Evolutionary conservation across 2,888 invertebrate genomes (phyloP).

Genomic region (Serrognathus titanus): DNA sequence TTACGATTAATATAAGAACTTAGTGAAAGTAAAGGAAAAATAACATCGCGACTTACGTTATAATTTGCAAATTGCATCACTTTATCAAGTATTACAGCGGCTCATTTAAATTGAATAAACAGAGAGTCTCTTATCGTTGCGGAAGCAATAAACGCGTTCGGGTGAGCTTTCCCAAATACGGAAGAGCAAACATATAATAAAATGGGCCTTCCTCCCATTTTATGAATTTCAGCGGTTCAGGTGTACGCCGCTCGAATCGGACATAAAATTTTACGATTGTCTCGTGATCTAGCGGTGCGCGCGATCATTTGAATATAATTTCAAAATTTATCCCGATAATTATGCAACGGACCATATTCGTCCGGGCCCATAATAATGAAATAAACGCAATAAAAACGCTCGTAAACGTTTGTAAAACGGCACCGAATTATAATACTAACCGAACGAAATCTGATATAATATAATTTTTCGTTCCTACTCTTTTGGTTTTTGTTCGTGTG

Average conservation of each 20-base stretch:
- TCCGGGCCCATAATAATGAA: background rate
- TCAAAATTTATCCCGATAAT: slow-evolving; percentile 7
- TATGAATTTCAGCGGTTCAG: background rate
- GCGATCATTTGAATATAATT: slow-evolving; percentile 7
- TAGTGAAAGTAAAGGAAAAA: no score
- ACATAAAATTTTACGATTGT: background rate
- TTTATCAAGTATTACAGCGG: background rate
- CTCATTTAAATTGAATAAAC: background rate
- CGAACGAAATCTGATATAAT: no score
- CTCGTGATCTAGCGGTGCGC: background rate
- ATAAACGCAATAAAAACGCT: no score
- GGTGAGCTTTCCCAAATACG: background rate
- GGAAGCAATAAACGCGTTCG: background rate
- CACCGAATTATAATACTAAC: background rate
- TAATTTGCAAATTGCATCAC: no score
- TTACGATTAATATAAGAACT: no score
- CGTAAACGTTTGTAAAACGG: background rate
- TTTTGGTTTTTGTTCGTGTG: no score
- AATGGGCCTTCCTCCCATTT: background rate
- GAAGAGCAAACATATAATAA: slow-evolving; percentile 1
- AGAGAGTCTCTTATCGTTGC: background rate
- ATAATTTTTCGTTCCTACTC: no score
- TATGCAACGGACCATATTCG: background rate
- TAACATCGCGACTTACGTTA: no score
- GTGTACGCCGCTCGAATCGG: background rate